A percentile compares a stretch with the other conserved stretches of the same genome.
These are phyloP conservation scores for Kryptolebias marmoratus DNA, from an alignment of 2,113 vertebrate genomes.

Conservation along the genomic window DNA sequence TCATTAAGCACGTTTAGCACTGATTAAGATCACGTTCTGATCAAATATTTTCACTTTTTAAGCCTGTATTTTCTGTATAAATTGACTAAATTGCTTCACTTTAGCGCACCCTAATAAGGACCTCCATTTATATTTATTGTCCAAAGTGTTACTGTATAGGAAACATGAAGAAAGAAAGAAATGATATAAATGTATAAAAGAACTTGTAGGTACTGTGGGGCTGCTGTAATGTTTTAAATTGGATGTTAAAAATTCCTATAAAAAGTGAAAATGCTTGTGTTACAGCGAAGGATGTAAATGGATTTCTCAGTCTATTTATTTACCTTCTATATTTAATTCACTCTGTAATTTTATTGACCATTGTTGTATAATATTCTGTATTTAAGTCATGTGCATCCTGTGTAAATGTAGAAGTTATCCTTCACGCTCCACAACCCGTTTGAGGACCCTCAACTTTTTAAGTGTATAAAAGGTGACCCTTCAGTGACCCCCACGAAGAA, in stretches of 20 bases:
- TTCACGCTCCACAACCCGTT: slow-evolving; percentile 40
- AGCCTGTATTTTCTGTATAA: slow-evolving; percentile 1
- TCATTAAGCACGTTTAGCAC: slow-evolving; percentile 38
- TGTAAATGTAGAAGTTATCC: slow-evolving; percentile 51
- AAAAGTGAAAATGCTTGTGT: slow-evolving; percentile 67
- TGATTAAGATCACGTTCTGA: slow-evolving; percentile 49
- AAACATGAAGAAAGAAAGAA: background rate
- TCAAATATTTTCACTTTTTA: slow-evolving; percentile 64
- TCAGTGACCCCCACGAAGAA: slow-evolving; percentile 63
- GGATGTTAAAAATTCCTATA: background rate
- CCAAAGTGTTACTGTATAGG: background rate
- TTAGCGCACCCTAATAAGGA: background rate
- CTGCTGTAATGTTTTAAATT: background rate
- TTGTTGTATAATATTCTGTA: slow-evolving; percentile 68
- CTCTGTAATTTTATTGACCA: slow-evolving; percentile 63
- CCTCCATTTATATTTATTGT: background rate
- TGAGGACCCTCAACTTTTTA: slow-evolving; percentile 47
- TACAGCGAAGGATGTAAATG: slow-evolving; percentile 58
- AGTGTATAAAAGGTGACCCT: slow-evolving; percentile 55
- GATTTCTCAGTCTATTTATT: slow-evolving; percentile 59
- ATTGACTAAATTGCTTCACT: background rate
- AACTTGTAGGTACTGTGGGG: background rate
- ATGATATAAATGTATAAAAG: background rate
- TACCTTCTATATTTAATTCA: slow-evolving; percentile 54
- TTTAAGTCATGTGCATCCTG: slow-evolving; percentile 68